Percentiles rank a stretch among this genome's conserved stretches.
These are phyloP conservation scores for Erebia palarica DNA, from an alignment of 2,888 invertebrate species.

Conservation along the genomic window DNA sequence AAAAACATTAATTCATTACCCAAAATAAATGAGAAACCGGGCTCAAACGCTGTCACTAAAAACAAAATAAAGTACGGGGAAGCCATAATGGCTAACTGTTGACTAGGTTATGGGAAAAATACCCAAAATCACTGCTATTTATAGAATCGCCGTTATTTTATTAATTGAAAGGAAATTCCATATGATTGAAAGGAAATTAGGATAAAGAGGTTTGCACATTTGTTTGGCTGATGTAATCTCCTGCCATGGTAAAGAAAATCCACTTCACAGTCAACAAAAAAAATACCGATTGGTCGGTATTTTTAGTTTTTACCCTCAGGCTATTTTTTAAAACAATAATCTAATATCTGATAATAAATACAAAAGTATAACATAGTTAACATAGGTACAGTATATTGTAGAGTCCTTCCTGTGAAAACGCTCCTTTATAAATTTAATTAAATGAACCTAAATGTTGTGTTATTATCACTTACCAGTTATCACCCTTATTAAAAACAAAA, in stretches of 20 bases:
- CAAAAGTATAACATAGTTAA: no score
- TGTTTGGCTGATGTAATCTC: neutral
- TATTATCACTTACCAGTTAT: neutral
- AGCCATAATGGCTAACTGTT: constrained; percentile 17
- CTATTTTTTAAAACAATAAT: no score
- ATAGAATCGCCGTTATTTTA: neutral
- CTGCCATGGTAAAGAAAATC: no score
- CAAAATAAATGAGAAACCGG: constrained; percentile 17
- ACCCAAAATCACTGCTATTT: neutral
- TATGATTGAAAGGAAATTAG: neutral
- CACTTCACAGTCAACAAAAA: no score
- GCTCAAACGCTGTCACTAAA: constrained; percentile 13
- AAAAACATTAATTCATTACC: neutral
- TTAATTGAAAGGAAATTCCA: neutral
- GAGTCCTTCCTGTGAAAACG: neutral
- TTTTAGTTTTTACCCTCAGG: no score
- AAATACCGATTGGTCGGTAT: no score
- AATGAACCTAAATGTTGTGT: neutral
- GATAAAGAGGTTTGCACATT: neutral
- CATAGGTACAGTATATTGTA: no score
- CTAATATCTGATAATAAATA: no score
- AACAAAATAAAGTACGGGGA: constrained; percentile 16
- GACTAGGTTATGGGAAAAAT: neutral
- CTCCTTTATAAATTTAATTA: neutral
- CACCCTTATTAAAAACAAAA: neutral